phyloP scores from a whole-genome alignment of 2,888 invertebrate genomes.

The Oligia strigilis region DNA sequence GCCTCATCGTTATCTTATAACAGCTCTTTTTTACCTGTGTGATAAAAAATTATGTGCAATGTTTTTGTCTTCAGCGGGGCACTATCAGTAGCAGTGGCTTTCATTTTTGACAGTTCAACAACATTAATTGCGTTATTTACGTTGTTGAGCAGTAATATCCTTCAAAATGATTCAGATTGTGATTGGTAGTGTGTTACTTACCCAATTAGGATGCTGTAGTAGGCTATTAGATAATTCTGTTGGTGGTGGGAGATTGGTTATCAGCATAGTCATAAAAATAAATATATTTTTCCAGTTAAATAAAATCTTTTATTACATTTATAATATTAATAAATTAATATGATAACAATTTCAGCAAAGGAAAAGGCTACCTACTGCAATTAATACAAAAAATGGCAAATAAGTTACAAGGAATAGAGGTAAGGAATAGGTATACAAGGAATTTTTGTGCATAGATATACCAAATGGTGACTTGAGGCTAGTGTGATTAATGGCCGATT shows the following conservation, averaged over 20 bases:
- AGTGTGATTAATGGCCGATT: too few species aligned
- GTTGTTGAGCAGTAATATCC: too few species aligned
- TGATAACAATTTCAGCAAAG: constrained; percentile 52
- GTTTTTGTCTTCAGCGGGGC: not conserved
- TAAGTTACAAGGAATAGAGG: not conserved
- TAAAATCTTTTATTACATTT: constrained; percentile 66
- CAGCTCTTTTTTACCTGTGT: constrained; percentile 7
- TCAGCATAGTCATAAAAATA: constrained; percentile 22
- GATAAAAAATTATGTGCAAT: constrained; percentile 19
- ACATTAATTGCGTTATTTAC: too few species aligned
- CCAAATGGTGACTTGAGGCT: too few species aligned
- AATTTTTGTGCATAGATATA: constrained; percentile 30
- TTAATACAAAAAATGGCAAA: constrained; percentile 33
- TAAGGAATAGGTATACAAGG: constrained; percentile 1
- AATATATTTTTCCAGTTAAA: constrained; percentile 35
- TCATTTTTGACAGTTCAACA: too few species aligned
- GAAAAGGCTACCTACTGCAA: constrained; percentile 52
- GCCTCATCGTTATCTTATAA: not conserved
- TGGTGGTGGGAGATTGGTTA: constrained; percentile 10
- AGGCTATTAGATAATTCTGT: not conserved
- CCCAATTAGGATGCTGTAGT: too few species aligned
- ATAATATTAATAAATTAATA: constrained; percentile 63
- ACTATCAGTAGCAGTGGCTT: too few species aligned
- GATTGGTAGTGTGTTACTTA: too few species aligned
- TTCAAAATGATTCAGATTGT: too few species aligned